Conservation (phyloP, 2,888 invertebrate genomes). For the Hypomecis punctinalis region DNA sequence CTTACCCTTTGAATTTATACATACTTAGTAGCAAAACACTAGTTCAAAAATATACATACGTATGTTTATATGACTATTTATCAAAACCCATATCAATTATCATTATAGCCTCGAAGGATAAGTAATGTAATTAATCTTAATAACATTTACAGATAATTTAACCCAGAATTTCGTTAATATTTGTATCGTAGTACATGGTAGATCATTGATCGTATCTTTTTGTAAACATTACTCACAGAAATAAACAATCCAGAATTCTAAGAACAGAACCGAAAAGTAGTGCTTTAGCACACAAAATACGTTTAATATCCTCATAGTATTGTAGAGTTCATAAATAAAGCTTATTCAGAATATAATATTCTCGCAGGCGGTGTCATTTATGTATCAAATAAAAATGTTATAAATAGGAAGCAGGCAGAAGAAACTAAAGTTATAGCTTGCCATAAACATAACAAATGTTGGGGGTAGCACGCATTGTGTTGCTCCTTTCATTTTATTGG, state of each 20-base stretch:
- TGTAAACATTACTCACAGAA: background rate
- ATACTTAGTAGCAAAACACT: too few relatives aligned
- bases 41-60: too few relatives aligned
- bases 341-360: constrained; percentile 9
- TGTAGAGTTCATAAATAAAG: background rate
- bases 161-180: too few relatives aligned
- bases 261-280: background rate
- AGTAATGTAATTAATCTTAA: too few relatives aligned
- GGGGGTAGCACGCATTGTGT: constrained; percentile 17
- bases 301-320: background rate
- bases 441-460: constrained; percentile 26
- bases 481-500: constrained; percentile 26
- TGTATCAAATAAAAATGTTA: constrained; percentile 24
- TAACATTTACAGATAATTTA: too few relatives aligned
- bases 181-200: too few relatives aligned
- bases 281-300: background rate
- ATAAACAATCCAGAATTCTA: background rate
- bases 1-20: too few relatives aligned
- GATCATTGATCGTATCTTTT: background rate
- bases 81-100: too few relatives aligned
- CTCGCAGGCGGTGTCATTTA: constrained; percentile 21
- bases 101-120: too few relatives aligned
- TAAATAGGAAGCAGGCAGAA: constrained; percentile 24
- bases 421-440: constrained; percentile 18
- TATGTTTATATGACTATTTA: too few relatives aligned